Conservation (phyloP, 2,797 vertebrate species). For the Arrhamphus sclerolepis region DNA sequence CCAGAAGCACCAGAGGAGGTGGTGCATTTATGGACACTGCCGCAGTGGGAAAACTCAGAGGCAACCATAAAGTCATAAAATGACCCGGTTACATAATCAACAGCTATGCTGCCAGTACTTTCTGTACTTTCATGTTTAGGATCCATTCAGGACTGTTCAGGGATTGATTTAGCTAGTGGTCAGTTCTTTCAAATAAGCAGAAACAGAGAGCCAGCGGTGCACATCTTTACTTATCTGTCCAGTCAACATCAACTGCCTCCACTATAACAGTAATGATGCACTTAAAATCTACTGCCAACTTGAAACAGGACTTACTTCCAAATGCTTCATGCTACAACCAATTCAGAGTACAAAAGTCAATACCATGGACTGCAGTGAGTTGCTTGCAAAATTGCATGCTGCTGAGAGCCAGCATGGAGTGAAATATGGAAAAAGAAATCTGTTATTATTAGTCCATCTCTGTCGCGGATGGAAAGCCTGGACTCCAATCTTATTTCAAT, state of each 20-base stretch:
- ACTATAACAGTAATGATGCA: not conserved
- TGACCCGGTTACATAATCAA: too few species aligned
- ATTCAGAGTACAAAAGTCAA: conserved; percentile 23
- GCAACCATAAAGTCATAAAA: too few species aligned
- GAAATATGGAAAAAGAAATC: not conserved
- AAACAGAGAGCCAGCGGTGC: too few species aligned
- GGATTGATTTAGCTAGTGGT: not conserved
- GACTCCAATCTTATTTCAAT: conserved; percentile 9
- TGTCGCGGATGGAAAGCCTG: conserved; percentile 18
- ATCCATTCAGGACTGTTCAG: not conserved
- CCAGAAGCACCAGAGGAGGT: too few species aligned
- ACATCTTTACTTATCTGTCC: not conserved
- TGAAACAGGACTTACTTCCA: not conserved
- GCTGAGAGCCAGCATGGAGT: conserved; percentile 10
- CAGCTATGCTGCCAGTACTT: too few species aligned
- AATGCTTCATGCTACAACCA: conserved; percentile 7
- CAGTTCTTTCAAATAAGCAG: too few species aligned
- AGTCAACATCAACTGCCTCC: not conserved
- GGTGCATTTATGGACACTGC: too few species aligned
- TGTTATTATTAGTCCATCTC: conserved; percentile 12
- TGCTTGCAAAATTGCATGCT: conserved; percentile 5
- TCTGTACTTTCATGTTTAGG: too few species aligned
- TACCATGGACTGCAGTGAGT: conserved; percentile 14
- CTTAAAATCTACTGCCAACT: not conserved
- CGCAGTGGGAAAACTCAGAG: too few species aligned